Evolutionary conservation across 2,888 invertebrate species (phyloP).

Genomic region (Congeria kusceri): DNA sequence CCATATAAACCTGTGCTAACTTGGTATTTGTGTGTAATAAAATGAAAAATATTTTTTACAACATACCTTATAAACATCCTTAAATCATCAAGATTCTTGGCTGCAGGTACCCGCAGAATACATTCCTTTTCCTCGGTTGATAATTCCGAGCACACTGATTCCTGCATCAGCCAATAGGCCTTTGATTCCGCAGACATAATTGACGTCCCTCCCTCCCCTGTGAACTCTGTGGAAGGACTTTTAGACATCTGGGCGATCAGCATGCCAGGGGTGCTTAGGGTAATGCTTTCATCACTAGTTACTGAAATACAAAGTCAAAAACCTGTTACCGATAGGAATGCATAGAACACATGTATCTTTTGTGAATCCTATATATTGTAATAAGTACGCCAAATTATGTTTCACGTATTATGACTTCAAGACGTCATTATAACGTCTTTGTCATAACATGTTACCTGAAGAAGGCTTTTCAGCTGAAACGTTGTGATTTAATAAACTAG

Average conservation of each 20-base stretch:
- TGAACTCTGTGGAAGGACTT: conserved; percentile 76
- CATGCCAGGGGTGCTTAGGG: conserved; percentile 63
- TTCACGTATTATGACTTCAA: too few relatives aligned
- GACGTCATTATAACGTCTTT: too few relatives aligned
- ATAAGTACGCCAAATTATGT: too few relatives aligned
- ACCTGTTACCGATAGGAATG: too few relatives aligned
- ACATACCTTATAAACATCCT: conserved; percentile 89
- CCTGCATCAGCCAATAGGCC: conserved; percentile 69
- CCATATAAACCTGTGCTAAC: too few relatives aligned
- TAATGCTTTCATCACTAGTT: conserved; percentile 82
- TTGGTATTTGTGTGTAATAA: too few relatives aligned
- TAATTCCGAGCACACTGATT: conserved; percentile 66
- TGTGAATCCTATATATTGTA: too few relatives aligned
- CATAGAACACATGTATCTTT: too few relatives aligned
- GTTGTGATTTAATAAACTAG: too few relatives aligned
- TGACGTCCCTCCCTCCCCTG: conserved; percentile 61
- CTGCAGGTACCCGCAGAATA: conserved; percentile 91
- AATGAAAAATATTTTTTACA: too few relatives aligned
- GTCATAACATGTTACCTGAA: too few relatives aligned
- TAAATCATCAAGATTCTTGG: conserved; percentile 91
- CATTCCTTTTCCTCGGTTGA: conserved; percentile 87
- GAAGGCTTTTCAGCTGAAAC: too few relatives aligned
- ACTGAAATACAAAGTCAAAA: conserved; percentile 59
- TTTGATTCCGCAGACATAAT: conserved; percentile 73
- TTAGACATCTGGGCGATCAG: conserved; percentile 69